phyloP scores from a whole-genome alignment of 2,797 vertebrate genomes.

The Sebastes hubbsi region DNA sequence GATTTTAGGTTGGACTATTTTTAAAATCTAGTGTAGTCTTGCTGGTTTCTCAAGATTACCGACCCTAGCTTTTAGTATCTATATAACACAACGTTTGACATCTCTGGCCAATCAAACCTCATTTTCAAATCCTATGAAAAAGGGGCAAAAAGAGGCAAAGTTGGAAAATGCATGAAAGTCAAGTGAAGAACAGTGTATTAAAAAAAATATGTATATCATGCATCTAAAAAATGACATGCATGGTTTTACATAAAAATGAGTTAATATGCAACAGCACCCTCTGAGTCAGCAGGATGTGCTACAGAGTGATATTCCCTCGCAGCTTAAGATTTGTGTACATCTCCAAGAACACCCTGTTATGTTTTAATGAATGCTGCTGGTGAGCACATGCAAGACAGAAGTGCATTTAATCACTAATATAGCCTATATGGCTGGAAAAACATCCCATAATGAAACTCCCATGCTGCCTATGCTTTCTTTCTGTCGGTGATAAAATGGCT shows the following conservation, averaged over 20 bases:
- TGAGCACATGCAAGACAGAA: neutral
- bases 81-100: neutral
- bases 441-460: neutral
- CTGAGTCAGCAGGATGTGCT: constrained; percentile 4
- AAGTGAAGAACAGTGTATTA: neutral
- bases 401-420: constrained; percentile 12
- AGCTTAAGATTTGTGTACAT: neutral
- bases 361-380: constrained; percentile 12
- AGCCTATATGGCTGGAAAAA: neutral
- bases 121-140: neutral
- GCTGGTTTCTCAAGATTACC: no score
- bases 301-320: neutral
- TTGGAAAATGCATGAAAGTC: neutral
- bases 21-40: no score
- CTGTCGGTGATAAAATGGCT: constrained; percentile 35
- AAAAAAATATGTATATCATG: neutral
- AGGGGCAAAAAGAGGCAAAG: neutral
- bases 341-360: neutral
- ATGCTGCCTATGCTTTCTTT: constrained; percentile 29
- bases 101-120: neutral
- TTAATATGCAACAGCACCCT: neutral
- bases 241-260: neutral
- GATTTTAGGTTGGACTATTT: no score
- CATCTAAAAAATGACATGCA: neutral
- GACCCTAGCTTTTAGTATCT: neutral